Evolutionary conservation across 2,113 vertebrate genomes (phyloP).

Genomic region (Crotalus viridis): DNA sequence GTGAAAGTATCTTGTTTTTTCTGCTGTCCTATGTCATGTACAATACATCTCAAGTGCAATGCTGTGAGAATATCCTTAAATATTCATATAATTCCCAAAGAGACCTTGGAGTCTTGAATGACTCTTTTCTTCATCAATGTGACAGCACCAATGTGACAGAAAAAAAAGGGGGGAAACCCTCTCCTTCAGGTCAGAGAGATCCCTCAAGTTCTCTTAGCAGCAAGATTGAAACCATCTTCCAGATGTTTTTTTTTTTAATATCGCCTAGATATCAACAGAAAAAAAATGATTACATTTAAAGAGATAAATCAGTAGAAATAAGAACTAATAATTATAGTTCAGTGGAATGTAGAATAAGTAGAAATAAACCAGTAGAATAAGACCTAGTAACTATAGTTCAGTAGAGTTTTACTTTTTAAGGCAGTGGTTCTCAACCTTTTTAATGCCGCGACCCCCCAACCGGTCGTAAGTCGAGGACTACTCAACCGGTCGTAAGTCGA

Average conservation of each 20-base stretch:
- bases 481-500: too few relatives aligned
- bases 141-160: not conserved
- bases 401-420: not conserved
- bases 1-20: not conserved
- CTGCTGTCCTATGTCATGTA: not conserved
- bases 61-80: not conserved
- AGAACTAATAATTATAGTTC: not conserved
- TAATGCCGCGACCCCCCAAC: too few relatives aligned
- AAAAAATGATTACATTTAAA: not conserved
- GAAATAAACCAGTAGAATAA: not conserved
- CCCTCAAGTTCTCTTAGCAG: not conserved
- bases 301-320: not conserved
- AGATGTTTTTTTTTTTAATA: not conserved
- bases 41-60: not conserved
- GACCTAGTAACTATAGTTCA: not conserved
- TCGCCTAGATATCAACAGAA: not conserved
- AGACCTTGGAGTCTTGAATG: not conserved
- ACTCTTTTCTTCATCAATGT: not conserved
- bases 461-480: too few relatives aligned
- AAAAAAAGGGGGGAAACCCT: fast-evolving
- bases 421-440: too few relatives aligned
- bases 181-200: not conserved
- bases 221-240: not conserved
- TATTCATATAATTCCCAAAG: not conserved
- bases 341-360: not conserved